Evolutionary conservation across 2,888 invertebrate genomes (phyloP), one percentile per base, ranked within the genome.

Genomic region (Lucinisca nassula): DNA sequence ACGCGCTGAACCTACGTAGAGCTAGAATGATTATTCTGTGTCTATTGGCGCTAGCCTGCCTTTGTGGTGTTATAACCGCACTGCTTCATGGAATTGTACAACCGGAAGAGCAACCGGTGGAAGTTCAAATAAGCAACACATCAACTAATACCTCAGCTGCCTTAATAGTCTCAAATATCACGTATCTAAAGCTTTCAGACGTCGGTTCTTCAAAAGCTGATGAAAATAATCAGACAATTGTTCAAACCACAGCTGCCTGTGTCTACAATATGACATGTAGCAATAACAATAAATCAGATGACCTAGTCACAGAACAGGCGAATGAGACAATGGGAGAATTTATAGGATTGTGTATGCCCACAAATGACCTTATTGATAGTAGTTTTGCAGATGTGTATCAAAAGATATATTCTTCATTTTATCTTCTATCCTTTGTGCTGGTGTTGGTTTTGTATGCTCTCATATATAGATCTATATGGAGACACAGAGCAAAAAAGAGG

Each of bases 361-460:
- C 92, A 37, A 81, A 82, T n/a, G 85, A 93, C 3, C 85, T 95
- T 6, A 86, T 95, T 67, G 92, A 92, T 55, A 77, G 79, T n/a
- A 75, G 88, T 0, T 93, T 95, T 75, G 89, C 92, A 35, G 84
- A 90, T 24, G 87, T 92, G 14, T 96, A 94, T 85, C 95, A 95
- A 85, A 95, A 94, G 78, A 91, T 93, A n/a, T 95, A 95, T 88
- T 92, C 93, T 6, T 92, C 93, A 2, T 89, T 94, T 38, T 96
- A 93, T 82, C 90, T 95, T 14, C 83, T 95, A 12, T 95, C 95
- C 32, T 93, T 96, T 70, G 82, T 95, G 17, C 92, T 94, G 30
- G 95, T 96, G n/a, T 91, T 94, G 32, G 89, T 95, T 10, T 93
- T 96, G 3, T 96, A 96, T 86, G 90, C 93, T 14, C 85, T 95